phyloP scores from a whole-genome alignment of 2,113 vertebrate genomes.

The Menidia beryllina region DNA sequence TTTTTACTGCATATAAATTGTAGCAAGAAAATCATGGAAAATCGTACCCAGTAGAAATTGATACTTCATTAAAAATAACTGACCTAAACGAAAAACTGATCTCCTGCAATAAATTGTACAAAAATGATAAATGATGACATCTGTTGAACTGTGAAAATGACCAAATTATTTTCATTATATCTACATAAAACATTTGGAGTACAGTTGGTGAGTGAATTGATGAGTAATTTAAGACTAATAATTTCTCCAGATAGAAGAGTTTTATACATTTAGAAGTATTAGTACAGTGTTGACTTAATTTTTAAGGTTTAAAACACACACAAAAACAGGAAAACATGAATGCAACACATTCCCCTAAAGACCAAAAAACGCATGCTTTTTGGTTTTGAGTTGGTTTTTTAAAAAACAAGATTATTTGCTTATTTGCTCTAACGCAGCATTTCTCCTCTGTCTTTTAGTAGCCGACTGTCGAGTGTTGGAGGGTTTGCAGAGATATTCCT shows the following conservation, averaged over 20 bases:
- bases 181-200: too few species aligned
- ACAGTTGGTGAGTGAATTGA: too few species aligned
- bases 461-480: conserved; percentile 85
- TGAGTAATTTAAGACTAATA: neutral
- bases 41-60: neutral
- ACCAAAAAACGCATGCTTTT: neutral
- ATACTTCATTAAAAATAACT: neutral
- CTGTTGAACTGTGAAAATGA: too few species aligned
- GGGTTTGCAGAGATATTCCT: conserved; percentile 85
- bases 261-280: too few species aligned
- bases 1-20: neutral
- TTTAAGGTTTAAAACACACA: neutral
- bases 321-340: neutral
- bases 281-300: neutral
- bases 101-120: too few species aligned
- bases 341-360: neutral
- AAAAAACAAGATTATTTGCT: neutral
- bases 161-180: too few species aligned
- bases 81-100: too few species aligned
- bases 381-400: neutral
- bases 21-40: neutral
- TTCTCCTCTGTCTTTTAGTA: conserved; percentile 79
- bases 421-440: conserved; percentile 43
- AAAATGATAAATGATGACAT: too few species aligned
- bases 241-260: neutral